Conservation (phyloP, 37 sponge, comb jelly and placozoan genomes). For the Spongilla lacustris region DNA sequence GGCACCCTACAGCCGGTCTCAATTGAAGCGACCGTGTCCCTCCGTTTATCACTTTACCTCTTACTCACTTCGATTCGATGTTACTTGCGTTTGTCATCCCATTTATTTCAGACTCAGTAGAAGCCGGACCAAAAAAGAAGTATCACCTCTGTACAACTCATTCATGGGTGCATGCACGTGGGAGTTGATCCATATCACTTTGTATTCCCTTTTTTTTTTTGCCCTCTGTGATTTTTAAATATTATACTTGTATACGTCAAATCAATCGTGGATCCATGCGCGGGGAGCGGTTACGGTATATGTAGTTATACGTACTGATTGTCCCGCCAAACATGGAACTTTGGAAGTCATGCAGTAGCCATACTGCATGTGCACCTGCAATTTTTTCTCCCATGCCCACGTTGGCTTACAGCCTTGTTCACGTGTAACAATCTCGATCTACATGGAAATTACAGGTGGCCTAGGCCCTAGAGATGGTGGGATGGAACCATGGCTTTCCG, state of each 20-base stretch:
- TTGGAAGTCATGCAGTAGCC: too few relatives aligned
- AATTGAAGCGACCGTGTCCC: neutral
- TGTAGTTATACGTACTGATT: too few relatives aligned
- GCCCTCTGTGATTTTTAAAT: neutral
- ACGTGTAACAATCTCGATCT: neutral
- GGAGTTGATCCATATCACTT: neutral
- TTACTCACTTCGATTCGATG: neutral
- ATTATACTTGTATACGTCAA: neutral
- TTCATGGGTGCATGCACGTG: neutral
- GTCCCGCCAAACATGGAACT: too few relatives aligned
- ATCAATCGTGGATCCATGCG: too few relatives aligned
- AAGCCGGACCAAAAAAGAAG: neutral
- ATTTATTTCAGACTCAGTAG: neutral
- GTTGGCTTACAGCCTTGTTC: neutral
- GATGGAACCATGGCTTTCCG: too few relatives aligned
- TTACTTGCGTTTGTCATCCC: neutral
- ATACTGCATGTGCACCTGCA: neutral
- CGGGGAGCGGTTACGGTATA: too few relatives aligned
- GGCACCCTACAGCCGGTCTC: neutral
- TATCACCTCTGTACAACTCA: neutral
- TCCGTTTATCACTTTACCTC: neutral
- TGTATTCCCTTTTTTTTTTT: neutral
- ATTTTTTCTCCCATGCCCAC: neutral
- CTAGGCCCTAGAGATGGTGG: neutral
- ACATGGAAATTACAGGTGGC: neutral